Conservation (phyloP, 2,888 invertebrate species). For the Cinara cedri region DNA sequence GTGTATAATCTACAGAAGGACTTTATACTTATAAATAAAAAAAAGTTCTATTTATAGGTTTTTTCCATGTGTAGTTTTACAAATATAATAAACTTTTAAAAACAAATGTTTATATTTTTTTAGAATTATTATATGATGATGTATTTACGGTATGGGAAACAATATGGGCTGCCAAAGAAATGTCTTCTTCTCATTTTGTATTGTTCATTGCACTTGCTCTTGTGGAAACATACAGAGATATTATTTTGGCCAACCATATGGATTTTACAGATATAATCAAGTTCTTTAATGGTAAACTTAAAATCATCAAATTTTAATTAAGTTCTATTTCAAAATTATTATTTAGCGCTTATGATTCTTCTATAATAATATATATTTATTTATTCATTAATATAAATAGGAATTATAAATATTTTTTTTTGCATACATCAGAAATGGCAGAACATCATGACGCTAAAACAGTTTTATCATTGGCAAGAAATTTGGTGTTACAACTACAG, state of each 20-base stretch:
- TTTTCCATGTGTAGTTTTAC: too few species aligned
- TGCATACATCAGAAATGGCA: slow-evolving; percentile 83
- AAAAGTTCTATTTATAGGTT: too few species aligned
- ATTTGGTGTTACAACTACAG: slow-evolving; percentile 86
- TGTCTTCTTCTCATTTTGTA: slow-evolving; percentile 87
- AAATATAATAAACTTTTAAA: neutral
- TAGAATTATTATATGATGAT: slow-evolving; percentile 88
- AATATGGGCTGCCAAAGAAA: slow-evolving; percentile 91
- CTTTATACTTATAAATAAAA: too few species aligned
- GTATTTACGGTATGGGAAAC: slow-evolving; percentile 93
- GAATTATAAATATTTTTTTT: neutral
- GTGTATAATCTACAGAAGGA: too few species aligned
- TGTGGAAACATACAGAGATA: slow-evolving; percentile 90
- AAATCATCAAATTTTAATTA: neutral
- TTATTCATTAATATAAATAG: neutral
- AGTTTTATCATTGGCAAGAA: slow-evolving; percentile 81
- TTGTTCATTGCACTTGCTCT: slow-evolving; percentile 90
- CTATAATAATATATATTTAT: neutral
- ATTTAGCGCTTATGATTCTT: neutral
- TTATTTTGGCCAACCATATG: slow-evolving; percentile 94
- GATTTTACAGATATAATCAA: slow-evolving; percentile 98
- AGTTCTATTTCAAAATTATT: slow-evolving; percentile 14
- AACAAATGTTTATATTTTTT: neutral
- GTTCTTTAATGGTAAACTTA: slow-evolving; percentile 87
- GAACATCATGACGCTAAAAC: slow-evolving; percentile 88